A percentile compares a stretch with the other conserved stretches of the same genome.
These are phyloP conservation scores for Zeugodacus cucurbitae DNA, from an alignment of 1,140 invertebrate species.

Conservation along the genomic window DNA sequence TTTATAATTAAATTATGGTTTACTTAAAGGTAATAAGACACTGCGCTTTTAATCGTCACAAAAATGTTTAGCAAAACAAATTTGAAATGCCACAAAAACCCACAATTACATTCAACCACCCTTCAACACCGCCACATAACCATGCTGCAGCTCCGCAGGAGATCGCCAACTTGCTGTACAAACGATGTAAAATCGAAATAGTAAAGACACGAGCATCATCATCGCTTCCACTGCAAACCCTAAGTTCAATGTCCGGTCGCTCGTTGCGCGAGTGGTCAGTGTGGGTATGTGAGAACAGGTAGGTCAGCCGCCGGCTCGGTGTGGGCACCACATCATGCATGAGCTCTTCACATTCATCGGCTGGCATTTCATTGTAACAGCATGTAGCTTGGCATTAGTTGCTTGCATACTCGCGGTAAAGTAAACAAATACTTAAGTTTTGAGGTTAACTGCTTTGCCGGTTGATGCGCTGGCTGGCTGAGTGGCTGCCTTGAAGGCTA, in stretches of 20 bases:
- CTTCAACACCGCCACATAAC: no score
- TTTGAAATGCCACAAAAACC: no score
- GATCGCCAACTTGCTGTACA: background rate
- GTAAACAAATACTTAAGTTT: background rate
- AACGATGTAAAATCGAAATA: background rate
- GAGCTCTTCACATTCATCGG: no score
- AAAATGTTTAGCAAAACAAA: background rate
- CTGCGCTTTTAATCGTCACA: background rate
- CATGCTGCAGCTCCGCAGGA: no score
- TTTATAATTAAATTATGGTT: background rate
- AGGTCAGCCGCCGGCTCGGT: background rate
- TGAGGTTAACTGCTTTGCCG: conserved; percentile 2
- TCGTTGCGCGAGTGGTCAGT: background rate
- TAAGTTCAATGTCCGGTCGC: background rate
- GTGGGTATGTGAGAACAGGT: background rate
- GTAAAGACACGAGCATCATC: background rate
- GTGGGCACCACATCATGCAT: no score
- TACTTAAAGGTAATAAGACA: background rate
- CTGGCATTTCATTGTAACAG: no score
- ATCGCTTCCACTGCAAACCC: no score
- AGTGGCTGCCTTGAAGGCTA: background rate
- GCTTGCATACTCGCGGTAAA: no score
- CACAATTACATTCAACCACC: no score
- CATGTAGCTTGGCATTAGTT: background rate
- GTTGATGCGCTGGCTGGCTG: background rate